Conservation (phyloP, 2,113 vertebrate species). For the Nycticryphes semicollaris region DNA sequence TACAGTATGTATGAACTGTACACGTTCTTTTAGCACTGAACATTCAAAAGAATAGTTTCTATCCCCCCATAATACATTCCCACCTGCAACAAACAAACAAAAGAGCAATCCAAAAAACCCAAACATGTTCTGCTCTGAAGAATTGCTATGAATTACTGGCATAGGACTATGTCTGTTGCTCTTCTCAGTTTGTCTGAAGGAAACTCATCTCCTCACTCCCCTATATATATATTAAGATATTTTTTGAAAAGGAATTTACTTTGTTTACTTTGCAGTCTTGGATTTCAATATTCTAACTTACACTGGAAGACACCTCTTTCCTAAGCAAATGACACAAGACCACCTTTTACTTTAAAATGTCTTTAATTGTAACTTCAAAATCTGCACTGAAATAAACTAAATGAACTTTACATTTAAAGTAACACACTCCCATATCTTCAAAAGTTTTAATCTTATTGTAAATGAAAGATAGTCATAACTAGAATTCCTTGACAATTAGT, state of each 20-base stretch:
- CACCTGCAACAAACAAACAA: neutral
- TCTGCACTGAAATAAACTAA: neutral
- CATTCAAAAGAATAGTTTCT: neutral
- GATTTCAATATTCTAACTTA: neutral
- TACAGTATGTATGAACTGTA: neutral
- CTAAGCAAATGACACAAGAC: neutral
- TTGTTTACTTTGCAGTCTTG: neutral
- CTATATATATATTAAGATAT: neutral
- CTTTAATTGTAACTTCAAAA: neutral
- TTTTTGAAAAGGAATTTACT: neutral
- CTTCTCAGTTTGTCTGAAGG: neutral
- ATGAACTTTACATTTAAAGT: neutral
- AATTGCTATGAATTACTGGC: neutral
- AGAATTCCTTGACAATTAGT: neutral
- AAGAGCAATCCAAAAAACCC: neutral
- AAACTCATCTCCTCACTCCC: neutral
- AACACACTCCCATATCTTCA: neutral
- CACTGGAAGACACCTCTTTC: neutral
- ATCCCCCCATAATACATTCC: neutral
- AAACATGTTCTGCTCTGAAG: neutral
- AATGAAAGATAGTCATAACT: neutral
- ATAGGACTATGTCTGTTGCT: neutral
- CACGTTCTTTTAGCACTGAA: neutral
- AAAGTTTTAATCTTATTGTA: neutral
- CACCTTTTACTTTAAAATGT: neutral